Evolutionary conservation across 1,140 invertebrate species (phyloP), one percentile per base, ranked within the genome.

Genomic region (Reticulitermes speratus): DNA sequence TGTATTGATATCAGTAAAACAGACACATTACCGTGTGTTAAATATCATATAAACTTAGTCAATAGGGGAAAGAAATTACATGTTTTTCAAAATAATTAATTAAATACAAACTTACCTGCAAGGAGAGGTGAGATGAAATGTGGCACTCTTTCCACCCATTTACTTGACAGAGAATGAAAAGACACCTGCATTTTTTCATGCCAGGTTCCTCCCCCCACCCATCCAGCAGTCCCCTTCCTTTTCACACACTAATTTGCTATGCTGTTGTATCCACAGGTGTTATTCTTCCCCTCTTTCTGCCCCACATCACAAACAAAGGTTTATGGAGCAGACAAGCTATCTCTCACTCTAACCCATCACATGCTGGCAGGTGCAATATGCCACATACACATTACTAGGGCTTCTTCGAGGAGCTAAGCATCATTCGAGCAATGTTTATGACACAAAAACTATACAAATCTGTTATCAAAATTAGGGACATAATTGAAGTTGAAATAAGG

Each of bases 171-270:
- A 25, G 25, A 75, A 75, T 75, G 65, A 30, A 75, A 75, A 75
- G 65, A 75, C 65, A 75, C 65, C 65, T 75, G 65, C 65, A 75
- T 75, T 75, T 75, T 75, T 75, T 75, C 65, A 75, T 75, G 8
- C 65, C 65, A 75, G 25, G n/a, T 30, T 8, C 65, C 65, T 16
- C 65, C 14, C 14, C 9, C 65, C 16, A 75, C 65, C 65, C 65
- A 16, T 16, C 52, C 19, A 55, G 14, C 19, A 55, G 19, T 16
- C n/a, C 25, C 65, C 65, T 12, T 75, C 65, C 65, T 30, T 75
- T 59, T 65, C 59, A 65, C 59, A 65, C 59, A 65, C 59, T 65
- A 21, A 65, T 65, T 65, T 75, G 65, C 65, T 75, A 75, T 75
- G 25, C 65, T 75, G 25, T 75, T 75, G 65, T 75, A 25, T 75